Percentiles rank a stretch among this genome's conserved stretches.
phyloP scores from a whole-genome alignment of 1,140 invertebrate genomes.

The Eufriesea mexicana region DNA sequence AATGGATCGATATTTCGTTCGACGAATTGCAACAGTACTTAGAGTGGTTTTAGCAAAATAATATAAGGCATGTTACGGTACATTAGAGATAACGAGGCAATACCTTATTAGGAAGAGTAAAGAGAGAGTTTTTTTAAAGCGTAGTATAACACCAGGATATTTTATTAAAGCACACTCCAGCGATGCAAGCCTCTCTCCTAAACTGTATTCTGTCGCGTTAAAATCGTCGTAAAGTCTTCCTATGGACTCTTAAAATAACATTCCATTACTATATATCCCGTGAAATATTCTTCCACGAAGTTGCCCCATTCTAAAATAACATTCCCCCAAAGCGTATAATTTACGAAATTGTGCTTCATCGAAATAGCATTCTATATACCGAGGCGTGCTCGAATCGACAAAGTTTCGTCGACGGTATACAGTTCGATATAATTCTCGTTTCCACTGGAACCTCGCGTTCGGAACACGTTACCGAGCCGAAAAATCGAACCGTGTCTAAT shows the following conservation, averaged over 20 bases:
- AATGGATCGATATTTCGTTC: too few relatives aligned
- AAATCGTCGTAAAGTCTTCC: constrained; percentile 25
- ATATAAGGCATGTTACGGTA: too few relatives aligned
- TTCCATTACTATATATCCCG: not conserved
- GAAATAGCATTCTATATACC: not conserved
- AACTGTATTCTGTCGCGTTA: not conserved
- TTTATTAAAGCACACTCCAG: not conserved
- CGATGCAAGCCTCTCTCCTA: not conserved
- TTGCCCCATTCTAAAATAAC: too few relatives aligned
- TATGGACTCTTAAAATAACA: constrained; percentile 19
- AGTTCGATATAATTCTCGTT: not conserved
- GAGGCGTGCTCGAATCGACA: not conserved
- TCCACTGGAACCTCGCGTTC: not conserved
- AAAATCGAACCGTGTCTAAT: constrained; percentile 4
- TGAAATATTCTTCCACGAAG: not conserved
- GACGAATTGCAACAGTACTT: too few relatives aligned
- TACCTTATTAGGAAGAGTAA: not conserved
- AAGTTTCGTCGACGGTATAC: not conserved
- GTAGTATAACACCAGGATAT: not conserved
- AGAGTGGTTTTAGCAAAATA: too few relatives aligned
- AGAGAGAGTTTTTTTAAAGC: not conserved
- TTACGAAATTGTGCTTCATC: not conserved
- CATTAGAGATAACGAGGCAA: too few relatives aligned
- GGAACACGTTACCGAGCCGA: not conserved
- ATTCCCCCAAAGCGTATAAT: not conserved